These are phyloP conservation scores for Porites lobata DNA, from an alignment of 92 coral and sea anemone species.

Conservation along the genomic window DNA sequence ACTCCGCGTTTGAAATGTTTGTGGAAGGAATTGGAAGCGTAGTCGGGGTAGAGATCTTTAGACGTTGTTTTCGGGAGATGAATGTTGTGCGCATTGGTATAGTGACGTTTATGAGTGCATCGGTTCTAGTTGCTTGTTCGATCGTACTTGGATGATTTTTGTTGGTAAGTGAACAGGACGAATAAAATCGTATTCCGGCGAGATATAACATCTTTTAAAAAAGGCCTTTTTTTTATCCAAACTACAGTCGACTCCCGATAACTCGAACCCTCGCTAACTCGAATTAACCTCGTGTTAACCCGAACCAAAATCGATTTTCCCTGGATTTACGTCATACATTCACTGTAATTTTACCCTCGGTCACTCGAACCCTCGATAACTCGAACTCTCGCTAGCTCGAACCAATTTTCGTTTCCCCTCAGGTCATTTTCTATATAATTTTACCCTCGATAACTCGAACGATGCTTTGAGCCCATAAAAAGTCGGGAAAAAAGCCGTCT, in stretches of 20 bases:
- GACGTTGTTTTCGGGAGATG: slow-evolving; percentile 68
- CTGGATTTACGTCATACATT: no score
- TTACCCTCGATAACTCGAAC: no score
- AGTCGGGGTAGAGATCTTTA: slow-evolving; percentile 61
- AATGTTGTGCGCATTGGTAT: slow-evolving; percentile 59
- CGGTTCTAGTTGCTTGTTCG: slow-evolving; percentile 76
- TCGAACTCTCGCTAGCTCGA: no score
- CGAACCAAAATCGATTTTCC: no score
- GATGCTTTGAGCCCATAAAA: no score
- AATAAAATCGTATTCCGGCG: neutral
- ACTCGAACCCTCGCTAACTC: no score
- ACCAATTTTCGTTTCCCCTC: no score
- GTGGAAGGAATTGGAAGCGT: slow-evolving; percentile 82
- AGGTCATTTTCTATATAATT: no score
- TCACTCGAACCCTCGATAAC: no score
- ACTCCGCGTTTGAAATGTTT: slow-evolving; percentile 73
- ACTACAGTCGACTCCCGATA: neutral
- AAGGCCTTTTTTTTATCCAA: neutral
- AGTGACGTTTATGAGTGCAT: slow-evolving; percentile 55
- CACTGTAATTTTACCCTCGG: no score
- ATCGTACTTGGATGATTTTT: slow-evolving; percentile 83
- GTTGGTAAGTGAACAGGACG: slow-evolving; percentile 55
- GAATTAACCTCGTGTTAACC: no score
- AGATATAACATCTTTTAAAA: neutral
- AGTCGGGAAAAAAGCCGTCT: no score